Conservation (phyloP, 2,888 invertebrate genomes). For the Scaptomyza flava region DNA sequence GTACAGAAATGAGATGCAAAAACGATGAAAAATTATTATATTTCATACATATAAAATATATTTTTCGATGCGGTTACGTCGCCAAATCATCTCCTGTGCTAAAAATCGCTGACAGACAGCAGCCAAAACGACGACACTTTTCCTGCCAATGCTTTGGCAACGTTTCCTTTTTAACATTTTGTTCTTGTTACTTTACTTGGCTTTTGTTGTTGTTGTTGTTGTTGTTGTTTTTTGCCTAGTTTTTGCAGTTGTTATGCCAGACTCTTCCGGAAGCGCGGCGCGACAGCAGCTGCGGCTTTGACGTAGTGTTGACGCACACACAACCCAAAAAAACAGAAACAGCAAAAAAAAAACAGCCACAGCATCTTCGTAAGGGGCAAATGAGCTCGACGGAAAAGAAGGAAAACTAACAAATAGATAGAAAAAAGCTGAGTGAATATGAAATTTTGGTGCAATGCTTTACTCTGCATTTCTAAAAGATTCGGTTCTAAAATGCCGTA, state of each 20-base stretch:
- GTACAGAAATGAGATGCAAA: constrained; percentile 55
- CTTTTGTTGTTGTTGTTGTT: background rate
- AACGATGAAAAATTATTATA: constrained; percentile 57
- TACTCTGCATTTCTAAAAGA: constrained; percentile 7
- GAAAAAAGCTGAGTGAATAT: constrained; percentile 29
- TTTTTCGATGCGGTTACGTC: constrained; percentile 65
- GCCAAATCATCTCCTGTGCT: constrained; percentile 46
- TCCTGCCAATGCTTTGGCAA: constrained; percentile 66
- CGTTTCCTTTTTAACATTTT: constrained; percentile 59
- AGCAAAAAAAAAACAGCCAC: constrained; percentile 17
- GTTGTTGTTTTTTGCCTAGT: constrained; percentile 32
- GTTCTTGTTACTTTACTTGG: constrained; percentile 5
- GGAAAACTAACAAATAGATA: constrained; percentile 6
- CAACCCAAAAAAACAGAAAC: constrained; percentile 26
- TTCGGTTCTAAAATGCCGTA: background rate
- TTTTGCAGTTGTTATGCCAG: constrained; percentile 67
- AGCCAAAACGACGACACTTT: constrained; percentile 72
- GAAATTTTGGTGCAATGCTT: constrained; percentile 48
- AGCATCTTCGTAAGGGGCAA: constrained; percentile 54
- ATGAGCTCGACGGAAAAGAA: constrained; percentile 54
- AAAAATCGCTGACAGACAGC: constrained; percentile 60
- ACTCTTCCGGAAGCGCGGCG: constrained; percentile 81
- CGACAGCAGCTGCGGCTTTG: constrained; percentile 76
- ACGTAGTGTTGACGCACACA: constrained; percentile 75
- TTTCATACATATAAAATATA: constrained; percentile 58